These are phyloP conservation scores for Carollia perspicillata DNA, from an alignment of 2,113 vertebrate genomes.

Conservation along the genomic window DNA sequence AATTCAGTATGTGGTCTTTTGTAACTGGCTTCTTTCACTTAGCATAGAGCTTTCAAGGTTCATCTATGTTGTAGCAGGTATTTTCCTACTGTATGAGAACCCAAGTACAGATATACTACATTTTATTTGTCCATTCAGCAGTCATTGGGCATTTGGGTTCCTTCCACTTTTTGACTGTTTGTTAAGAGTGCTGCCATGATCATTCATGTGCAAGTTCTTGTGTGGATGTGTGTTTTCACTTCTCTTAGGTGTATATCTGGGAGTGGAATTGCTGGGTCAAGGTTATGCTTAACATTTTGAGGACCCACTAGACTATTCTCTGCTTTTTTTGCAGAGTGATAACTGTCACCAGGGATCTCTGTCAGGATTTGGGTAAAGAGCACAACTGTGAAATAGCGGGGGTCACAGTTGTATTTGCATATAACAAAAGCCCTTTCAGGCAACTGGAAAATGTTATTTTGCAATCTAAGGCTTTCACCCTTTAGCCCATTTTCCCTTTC, in stretches of 20 bases:
- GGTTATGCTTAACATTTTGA: not conserved
- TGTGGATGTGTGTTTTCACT: not conserved
- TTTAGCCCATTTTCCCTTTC: not conserved
- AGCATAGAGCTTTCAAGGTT: not conserved
- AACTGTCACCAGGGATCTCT: not conserved
- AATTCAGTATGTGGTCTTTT: not conserved
- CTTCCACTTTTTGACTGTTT: not conserved
- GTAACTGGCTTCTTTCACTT: not conserved
- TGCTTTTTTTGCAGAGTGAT: not conserved
- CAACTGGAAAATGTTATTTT: not conserved
- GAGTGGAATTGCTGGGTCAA: not conserved
- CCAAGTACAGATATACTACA: not conserved
- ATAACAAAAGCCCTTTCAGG: not conserved
- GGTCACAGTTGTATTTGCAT: not conserved
- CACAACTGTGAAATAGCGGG: not conserved
- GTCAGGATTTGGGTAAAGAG: not conserved
- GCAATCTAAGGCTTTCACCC: not conserved
- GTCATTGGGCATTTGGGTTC: not conserved
- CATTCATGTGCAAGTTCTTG: not conserved
- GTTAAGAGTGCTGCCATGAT: not conserved
- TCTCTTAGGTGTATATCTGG: not conserved
- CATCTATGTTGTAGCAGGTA: not conserved
- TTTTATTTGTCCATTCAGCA: not conserved
- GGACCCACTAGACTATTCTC: not conserved
- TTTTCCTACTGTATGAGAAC: not conserved